Evolutionary conservation across 2,797 vertebrate genomes (phyloP), one percentile per base, ranked within the genome.

Genomic region (Neopelma chrysocephalum): DNA sequence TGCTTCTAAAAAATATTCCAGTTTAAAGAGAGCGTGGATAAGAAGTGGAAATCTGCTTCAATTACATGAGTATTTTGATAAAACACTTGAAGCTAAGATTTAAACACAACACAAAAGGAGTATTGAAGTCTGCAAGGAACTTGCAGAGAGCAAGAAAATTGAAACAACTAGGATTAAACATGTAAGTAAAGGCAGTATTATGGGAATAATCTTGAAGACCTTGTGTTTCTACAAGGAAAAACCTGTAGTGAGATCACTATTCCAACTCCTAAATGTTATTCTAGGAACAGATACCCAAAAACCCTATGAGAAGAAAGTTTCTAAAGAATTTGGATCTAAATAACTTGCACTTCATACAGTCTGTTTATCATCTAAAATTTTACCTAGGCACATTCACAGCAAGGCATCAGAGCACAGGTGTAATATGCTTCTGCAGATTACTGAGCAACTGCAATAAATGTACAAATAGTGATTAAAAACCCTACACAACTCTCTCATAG

Each of bases 1-100:
- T 50, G 15, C 53, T 83, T 68, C 31, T 82, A 12, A 58, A 90
- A 87, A 58, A 65, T 51, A 34, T 50, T 54, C 17, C 8, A 32
- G 10, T 80, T 85, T 77, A 60, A 68, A 78, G 38, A 53, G 34
- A 7, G 2, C 68, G 29, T 82, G 22, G 31, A 32, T 86, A 78
- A 87, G 64, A 93, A 57, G 15, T 68, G 7, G 50, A 88, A 93
- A 89, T 71, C 64, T 79, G 31, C 48, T 94, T 95, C 78, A 82
- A 6, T 66, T 83, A 54, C 48, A 78, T 61, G 40, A 29, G 11
- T 79, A 25, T 93, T 92, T 80, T 85, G 25, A 80, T 94, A 87
- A 87, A 91, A 85, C 43, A 73, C 25, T 83, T 86, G 29, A 90
- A 90, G 23, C n/a, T 80, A 51, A 77, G 57, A 87, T 89, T 77